Base-by-base conservation (phyloP, 2,113 vertebrate genomes). In the Pseudorasbora parva region DNA sequence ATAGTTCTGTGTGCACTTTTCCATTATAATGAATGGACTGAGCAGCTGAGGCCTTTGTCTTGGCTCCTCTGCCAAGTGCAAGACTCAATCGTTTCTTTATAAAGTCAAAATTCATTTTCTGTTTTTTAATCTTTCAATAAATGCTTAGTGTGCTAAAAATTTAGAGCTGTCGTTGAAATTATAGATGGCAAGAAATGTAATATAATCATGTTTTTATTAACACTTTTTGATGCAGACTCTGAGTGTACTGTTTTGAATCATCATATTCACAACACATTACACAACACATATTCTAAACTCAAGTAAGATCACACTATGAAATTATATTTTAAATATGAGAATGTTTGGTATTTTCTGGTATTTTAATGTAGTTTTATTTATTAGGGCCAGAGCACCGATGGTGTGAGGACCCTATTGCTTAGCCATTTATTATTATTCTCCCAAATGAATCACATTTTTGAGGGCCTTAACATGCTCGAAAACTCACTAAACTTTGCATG, bases 1-100 rank as follows among this genome's bases (percentile, higher is more conserved):
- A 43, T 25, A 80, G 47, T 64, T 25, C 9, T 74, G 76, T 60
- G 57, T 83, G 81, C 69, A 80, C 43, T 81, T 86, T 81, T 81
- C 11, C 43, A 33, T n/a, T 8, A 72, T 79, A 79, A 83, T 86
- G 74, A 78, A 78, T 82, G 73, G 64, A 62, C 77, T 27, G 47
- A 43, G 25, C 57, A 43, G 6, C 33, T 74, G 37, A 86, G 66
- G 57, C 56, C 10, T 78, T 64, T 41, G 73, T 76, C 59, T 79
- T 27, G 45, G 68, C 9, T 54, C 21, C 60, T 74, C 33, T 78
- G 85, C 47, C 57, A 80, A 25, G 23, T 78, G 66, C 30, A 57
- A 64, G 23, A 49, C 30, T 56, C 19, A 51, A 47, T 14, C 12
- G 1, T 49, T 62, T 57, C 23, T 80, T 57, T 59, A 11, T 25